A percentile compares a stretch with the other conserved stretches of the same genome.
Conservation (phyloP, 2,888 invertebrate species). For the Penaeus monodon region DNA sequence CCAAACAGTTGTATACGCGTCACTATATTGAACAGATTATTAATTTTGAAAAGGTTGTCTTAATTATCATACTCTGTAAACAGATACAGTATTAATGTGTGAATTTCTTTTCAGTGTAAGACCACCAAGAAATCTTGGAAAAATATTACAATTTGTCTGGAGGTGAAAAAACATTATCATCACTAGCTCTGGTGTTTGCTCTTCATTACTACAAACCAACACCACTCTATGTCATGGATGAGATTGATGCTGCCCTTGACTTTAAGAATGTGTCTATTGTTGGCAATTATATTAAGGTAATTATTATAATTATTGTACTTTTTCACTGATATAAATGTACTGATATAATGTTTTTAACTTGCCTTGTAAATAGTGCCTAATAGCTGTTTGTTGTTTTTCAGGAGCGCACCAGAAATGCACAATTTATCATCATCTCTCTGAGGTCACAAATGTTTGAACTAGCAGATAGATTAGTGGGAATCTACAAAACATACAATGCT, state of each 20-base stretch:
- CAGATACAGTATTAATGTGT: neutral
- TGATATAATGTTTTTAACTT: slow-evolving; percentile 16
- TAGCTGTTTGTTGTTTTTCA: slow-evolving; percentile 68
- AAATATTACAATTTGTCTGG: slow-evolving; percentile 97
- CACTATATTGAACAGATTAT: no score
- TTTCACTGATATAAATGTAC: neutral
- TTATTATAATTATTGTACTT: neutral
- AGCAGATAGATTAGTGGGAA: slow-evolving; percentile 91
- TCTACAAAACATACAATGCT: slow-evolving; percentile 92
- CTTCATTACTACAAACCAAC: slow-evolving; percentile 98
- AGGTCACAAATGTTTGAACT: slow-evolving; percentile 98
- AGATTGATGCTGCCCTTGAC: slow-evolving; percentile 98
- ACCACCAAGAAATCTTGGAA: slow-evolving; percentile 99
- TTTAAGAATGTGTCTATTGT: slow-evolving; percentile 99
- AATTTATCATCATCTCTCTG: slow-evolving; percentile 97
- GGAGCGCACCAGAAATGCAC: slow-evolving; percentile 96
- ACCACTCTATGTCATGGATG: slow-evolving; percentile 98
- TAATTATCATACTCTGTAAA: no score
- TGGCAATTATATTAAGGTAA: slow-evolving; percentile 94
- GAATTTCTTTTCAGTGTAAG: slow-evolving; percentile 80
- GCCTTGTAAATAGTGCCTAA: neutral
- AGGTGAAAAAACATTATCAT: slow-evolving; percentile 97
- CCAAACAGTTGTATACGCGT: no score
- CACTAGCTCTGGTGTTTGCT: slow-evolving; percentile 95
- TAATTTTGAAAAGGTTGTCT: no score